These are phyloP conservation scores for Eumaeus atala DNA, from an alignment of 1,140 invertebrate genomes.

Conservation along the genomic window DNA sequence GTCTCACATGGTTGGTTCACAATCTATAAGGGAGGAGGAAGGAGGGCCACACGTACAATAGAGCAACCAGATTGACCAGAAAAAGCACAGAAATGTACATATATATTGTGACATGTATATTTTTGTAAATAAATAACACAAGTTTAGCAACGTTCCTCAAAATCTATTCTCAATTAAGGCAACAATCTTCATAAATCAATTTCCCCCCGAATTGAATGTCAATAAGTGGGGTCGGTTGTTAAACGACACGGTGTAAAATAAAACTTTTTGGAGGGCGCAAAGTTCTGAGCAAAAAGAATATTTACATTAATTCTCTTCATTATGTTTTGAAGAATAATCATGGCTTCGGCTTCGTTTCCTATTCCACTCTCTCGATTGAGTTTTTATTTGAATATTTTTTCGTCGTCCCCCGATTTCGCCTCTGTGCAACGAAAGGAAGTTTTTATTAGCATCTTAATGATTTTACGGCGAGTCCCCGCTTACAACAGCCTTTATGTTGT, in stretches of 20 bases:
- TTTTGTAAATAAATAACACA: conserved; percentile 17
- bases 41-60: too few relatives aligned
- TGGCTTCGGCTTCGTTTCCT: conserved; percentile 64
- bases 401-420: conserved; percentile 56
- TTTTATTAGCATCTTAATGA: conserved; percentile 77
- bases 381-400: conserved; percentile 76
- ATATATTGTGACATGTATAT: background rate
- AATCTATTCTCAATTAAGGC: conserved; percentile 69
- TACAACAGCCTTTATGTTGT: conserved; percentile 74
- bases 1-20: too few relatives aligned
- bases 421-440: conserved; percentile 71
- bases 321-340: conserved; percentile 76
- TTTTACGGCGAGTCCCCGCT: conserved; percentile 73
- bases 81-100: too few relatives aligned
- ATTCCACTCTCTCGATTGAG: conserved; percentile 67
- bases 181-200: conserved; percentile 75
- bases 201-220: conserved; percentile 72
- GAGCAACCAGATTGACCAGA: too few relatives aligned
- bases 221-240: conserved; percentile 72
- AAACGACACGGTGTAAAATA: conserved; percentile 71
- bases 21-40: too few relatives aligned
- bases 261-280: conserved; percentile 70
- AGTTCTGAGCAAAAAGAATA: conserved; percentile 72
- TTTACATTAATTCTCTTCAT: conserved; percentile 77
- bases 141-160: conserved; percentile 25